Evolutionary conservation across 2,113 vertebrate genomes (phyloP).

Genomic region (Channa maculata): DNA sequence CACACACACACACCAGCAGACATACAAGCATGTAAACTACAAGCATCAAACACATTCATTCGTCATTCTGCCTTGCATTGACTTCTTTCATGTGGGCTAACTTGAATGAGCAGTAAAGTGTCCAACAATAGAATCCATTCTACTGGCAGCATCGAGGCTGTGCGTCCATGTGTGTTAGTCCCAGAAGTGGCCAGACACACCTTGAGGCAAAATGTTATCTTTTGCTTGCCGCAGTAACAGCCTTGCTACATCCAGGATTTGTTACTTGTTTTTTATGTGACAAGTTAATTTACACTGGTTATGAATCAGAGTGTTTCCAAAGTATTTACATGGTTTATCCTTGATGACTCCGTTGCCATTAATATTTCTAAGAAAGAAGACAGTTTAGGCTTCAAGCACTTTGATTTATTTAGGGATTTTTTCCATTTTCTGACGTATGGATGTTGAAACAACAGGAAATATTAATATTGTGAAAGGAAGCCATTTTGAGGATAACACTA

Average conservation of each 20-base stretch:
- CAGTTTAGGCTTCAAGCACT: constrained; percentile 38
- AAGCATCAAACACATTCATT: constrained; percentile 75
- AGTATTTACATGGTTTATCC: constrained; percentile 45
- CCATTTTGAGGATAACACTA: constrained; percentile 40
- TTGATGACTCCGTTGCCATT: constrained; percentile 29
- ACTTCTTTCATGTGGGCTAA: constrained; percentile 82
- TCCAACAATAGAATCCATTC: constrained; percentile 82
- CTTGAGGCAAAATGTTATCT: constrained; percentile 73
- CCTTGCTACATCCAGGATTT: constrained; percentile 53
- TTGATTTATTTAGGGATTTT: constrained; percentile 59
- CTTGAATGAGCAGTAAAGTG: constrained; percentile 68
- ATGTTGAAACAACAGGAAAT: constrained; percentile 51
- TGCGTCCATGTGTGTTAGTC: constrained; percentile 55
- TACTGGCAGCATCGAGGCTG: constrained; percentile 62
- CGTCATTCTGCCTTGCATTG: constrained; percentile 75
- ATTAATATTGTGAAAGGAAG: constrained; percentile 53
- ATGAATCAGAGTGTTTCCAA: constrained; percentile 44
- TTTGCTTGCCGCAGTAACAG: constrained; percentile 46
- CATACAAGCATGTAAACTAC: constrained; percentile 58
- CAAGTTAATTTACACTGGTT: constrained; percentile 44
- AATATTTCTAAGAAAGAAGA: constrained; percentile 57
- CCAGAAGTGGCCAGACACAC: constrained; percentile 70
- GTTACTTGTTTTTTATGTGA: constrained; percentile 53
- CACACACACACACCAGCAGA: constrained; percentile 57
- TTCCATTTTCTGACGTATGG: constrained; percentile 35